These are phyloP conservation scores for Genyomyrus donnyi DNA, from an alignment of 2,113 vertebrate genomes.

Conservation along the genomic window DNA sequence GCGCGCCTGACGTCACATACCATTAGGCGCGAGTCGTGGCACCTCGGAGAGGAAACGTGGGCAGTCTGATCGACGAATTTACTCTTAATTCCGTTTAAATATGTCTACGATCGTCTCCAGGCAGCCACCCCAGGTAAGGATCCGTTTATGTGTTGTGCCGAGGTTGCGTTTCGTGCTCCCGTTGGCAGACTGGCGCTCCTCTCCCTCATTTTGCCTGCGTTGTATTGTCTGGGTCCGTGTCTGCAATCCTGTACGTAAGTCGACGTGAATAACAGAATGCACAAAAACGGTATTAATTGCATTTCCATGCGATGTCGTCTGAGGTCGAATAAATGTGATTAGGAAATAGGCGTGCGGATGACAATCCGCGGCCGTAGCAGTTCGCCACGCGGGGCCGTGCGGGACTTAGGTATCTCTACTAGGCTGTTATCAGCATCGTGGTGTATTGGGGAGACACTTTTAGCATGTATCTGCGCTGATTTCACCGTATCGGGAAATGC, in stretches of 20 bases:
- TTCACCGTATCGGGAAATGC: not conserved
- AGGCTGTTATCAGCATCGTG: not conserved
- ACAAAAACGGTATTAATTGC: not conserved
- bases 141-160: not conserved
- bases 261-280: not conserved
- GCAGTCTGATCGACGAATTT: not conserved
- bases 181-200: not conserved
- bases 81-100: constrained; percentile 3
- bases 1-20: not conserved
- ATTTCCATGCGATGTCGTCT: not conserved
- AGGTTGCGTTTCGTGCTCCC: not conserved
- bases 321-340: not conserved
- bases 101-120: constrained; percentile 11
- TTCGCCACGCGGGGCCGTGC: not conserved
- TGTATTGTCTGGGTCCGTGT: not conserved
- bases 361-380: not conserved
- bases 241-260: not conserved
- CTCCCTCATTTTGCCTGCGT: not conserved
- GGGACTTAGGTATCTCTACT: not conserved
- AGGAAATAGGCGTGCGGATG: not conserved
- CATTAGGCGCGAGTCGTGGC: not conserved
- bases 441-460: not conserved
- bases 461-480: not conserved
- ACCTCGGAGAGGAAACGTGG: not conserved
- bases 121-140: constrained; percentile 13